A percentile compares a stretch with the other conserved stretches of the same genome.
Conservation (phyloP, 1,140 invertebrate genomes). For the Triops cancriformis region DNA sequence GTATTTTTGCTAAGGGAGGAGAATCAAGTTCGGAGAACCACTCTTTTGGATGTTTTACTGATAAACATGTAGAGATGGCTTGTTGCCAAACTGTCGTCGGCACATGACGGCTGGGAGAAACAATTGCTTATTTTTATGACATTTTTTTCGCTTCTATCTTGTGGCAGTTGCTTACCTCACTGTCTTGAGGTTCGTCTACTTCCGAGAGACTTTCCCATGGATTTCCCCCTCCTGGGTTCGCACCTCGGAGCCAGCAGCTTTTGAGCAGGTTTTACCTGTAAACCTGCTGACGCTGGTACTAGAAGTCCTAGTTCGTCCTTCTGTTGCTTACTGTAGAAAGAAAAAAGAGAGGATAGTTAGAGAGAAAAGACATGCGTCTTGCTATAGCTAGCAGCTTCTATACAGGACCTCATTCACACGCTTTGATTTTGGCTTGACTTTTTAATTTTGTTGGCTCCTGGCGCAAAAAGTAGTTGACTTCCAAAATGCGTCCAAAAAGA, state of each 20-base stretch:
- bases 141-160: neutral
- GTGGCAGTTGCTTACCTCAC: neutral
- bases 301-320: neutral
- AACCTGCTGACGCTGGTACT: conserved; percentile 3
- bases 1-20: neutral
- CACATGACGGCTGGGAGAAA: neutral
- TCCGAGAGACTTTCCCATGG: conserved; percentile 4
- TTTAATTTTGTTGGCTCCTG: neutral
- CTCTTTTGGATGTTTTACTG: neutral
- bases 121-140: neutral
- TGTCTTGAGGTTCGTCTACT: neutral
- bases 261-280: conserved; percentile 13
- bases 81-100: neutral
- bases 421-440: neutral
- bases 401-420: neutral
- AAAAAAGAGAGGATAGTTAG: neutral
- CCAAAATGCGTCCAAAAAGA: neutral
- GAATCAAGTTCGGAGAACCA: neutral
- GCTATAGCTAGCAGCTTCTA: neutral
- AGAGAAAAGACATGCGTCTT: neutral
- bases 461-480: neutral
- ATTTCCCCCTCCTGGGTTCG: neutral
- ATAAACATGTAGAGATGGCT: neutral
- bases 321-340: neutral
- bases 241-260: neutral